phyloP scores from a whole-genome alignment of 2,797 vertebrate genomes.

The Lophura swinhoii region DNA sequence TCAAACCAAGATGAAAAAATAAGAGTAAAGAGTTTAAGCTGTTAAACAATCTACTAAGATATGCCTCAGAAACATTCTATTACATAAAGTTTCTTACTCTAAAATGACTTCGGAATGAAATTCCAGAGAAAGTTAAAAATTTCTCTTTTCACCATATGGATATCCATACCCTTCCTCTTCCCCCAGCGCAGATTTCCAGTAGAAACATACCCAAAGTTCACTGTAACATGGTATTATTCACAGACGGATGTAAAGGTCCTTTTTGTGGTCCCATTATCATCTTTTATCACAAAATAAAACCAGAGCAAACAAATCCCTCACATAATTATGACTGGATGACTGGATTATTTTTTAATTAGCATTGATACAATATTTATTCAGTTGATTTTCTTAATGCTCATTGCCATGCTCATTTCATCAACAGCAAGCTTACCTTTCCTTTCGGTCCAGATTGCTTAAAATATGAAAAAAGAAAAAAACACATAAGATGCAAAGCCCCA shows the following conservation, averaged over 20 bases:
- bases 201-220: background rate
- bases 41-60: background rate
- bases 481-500: conserved; percentile 78
- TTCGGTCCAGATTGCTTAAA: conserved; percentile 91
- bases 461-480: conserved; percentile 81
- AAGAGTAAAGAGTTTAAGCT: background rate
- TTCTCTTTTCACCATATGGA: background rate
- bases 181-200: background rate
- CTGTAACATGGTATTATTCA: background rate
- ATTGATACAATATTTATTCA: conserved; percentile 32
- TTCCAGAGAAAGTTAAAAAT: background rate
- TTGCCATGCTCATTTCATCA: conserved; percentile 73
- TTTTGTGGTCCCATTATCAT: background rate
- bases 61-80: background rate
- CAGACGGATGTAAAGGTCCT: background rate
- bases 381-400: conserved; percentile 50
- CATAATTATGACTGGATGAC: background rate
- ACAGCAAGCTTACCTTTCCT: conserved; percentile 89
- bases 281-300: background rate
- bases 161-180: background rate
- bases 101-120: background rate
- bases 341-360: conserved; percentile 30
- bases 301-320: background rate
- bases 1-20: background rate
- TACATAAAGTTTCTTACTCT: background rate